These are phyloP conservation scores for Myopa tessellatipennis DNA, from an alignment of 2,888 invertebrate genomes.

Conservation along the genomic window DNA sequence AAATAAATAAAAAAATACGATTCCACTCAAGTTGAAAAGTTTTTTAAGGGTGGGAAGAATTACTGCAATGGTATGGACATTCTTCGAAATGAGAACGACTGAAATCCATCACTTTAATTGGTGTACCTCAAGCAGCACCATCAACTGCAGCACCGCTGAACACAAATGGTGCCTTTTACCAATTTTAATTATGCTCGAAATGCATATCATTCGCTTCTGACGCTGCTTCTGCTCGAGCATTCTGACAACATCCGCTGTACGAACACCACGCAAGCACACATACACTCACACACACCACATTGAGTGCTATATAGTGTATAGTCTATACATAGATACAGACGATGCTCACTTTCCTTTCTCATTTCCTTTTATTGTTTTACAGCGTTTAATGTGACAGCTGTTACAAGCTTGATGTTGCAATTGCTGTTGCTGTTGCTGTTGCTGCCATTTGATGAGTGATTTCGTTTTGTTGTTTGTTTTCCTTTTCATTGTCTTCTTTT, in stretches of 20 bases:
- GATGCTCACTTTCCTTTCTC: neutral
- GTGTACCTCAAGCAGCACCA: neutral
- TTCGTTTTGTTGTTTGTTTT: neutral
- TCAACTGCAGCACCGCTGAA: neutral
- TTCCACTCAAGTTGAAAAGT: too few relatives aligned
- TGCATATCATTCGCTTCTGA: conserved; percentile 18
- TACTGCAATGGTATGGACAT: too few relatives aligned
- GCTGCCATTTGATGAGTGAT: too few relatives aligned
- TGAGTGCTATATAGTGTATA: too few relatives aligned
- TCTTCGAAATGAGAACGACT: conserved; percentile 28
- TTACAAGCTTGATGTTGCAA: neutral
- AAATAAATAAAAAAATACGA: too few relatives aligned
- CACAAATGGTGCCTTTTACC: conserved; percentile 12
- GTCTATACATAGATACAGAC: neutral
- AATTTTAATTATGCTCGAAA: conserved; percentile 30
- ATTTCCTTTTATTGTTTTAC: conserved; percentile 21
- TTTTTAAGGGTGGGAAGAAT: too few relatives aligned
- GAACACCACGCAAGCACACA: neutral
- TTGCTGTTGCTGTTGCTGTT: conserved; percentile 5
- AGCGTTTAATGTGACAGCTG: conserved; percentile 14
- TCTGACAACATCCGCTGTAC: neutral
- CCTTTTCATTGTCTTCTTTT: neutral
- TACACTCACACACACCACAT: conserved; percentile 3
- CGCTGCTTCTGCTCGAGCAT: neutral
- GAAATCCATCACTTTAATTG: conserved; percentile 36